Base-by-base conservation (phyloP, 2,888 invertebrate species). In the Automeris io region DNA sequence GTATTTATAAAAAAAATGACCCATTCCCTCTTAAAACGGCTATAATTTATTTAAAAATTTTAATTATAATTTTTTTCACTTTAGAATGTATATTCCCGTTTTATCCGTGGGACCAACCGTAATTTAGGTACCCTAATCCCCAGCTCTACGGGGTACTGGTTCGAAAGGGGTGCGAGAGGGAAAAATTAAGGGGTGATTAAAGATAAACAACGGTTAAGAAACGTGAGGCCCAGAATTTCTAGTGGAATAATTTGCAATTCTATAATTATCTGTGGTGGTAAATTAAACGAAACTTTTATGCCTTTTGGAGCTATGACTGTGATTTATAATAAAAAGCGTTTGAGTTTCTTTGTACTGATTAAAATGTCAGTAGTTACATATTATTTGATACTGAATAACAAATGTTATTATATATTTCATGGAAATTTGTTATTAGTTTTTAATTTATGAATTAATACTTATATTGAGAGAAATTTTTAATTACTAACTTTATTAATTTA, bases 141-240 rank as follows among this genome's bases (percentile, higher is more conserved):
- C 49, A 47, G 50, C 55, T 49, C 61, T 56, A 63, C 60, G 56
- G 62, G 65, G 57, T 52, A 54, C 53, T 50, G 47, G 47, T 50
- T 56, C 51, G 54, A 58, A 75, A 70, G 66, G 80, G 81, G 71
- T 70, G 61, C 58, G 68, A 64, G 51, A 58, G 69, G 66, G 67
- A 69, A 73, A 71, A 78, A 79, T 67, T 69, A 64, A 72, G 70
- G 78, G 82, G 79, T 71, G 82, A 81, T 82, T 77, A 77, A 79
- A 82, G 82, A 85, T 85, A 85, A 85, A 85, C 81, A 81, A 73
- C 68, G 66, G 65, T 57, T 64, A 46, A 50, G 59, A 57, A 71
- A 71, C 72, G 66, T 67, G 62, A 61, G 59, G 61, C 62, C 46
- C 49, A 57, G 54, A 46, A 55, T 53, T 49, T 56, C 49, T 51